These are phyloP conservation scores for Halictus quadricinctus DNA, from an alignment of 2,888 invertebrate species.

Conservation along the genomic window DNA sequence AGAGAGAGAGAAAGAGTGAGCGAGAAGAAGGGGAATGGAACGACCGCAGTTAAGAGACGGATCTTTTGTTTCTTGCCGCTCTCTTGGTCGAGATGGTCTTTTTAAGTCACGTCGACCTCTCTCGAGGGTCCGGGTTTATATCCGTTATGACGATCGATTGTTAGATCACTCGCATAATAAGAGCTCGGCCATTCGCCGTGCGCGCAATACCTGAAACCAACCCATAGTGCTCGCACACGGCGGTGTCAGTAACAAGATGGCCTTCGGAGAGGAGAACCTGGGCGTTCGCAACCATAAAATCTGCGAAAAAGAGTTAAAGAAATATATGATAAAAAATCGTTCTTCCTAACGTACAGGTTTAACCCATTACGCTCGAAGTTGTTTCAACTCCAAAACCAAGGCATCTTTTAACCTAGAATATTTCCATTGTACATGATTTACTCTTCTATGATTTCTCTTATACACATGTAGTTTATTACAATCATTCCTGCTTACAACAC, in stretches of 20 bases:
- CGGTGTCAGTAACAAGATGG: neutral
- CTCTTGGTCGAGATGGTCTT: conserved; percentile 73
- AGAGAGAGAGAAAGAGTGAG: conserved; percentile 39
- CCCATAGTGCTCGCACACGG: neutral
- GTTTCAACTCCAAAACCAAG: no score
- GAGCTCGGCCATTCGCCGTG: conserved; percentile 5
- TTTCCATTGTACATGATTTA: no score
- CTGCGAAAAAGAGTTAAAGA: no score
- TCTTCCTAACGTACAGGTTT: no score
- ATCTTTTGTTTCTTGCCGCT: conserved; percentile 76
- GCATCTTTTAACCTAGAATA: no score
- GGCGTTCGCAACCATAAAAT: no score
- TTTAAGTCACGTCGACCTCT: conserved; percentile 75
- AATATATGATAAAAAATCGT: no score
- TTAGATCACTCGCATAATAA: conserved; percentile 45
- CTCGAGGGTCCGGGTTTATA: conserved; percentile 40
- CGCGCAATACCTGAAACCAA: neutral
- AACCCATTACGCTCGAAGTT: no score
- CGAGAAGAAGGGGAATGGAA: conserved; percentile 56
- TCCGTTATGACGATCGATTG: conserved; percentile 53
- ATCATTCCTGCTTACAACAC: no score
- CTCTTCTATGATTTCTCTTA: no score
- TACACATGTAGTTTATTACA: no score
- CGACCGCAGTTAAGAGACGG: conserved; percentile 67
- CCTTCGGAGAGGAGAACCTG: neutral